phyloP scores from a whole-genome alignment of 1,140 invertebrate genomes.

The Notospermus geniculatus region DNA sequence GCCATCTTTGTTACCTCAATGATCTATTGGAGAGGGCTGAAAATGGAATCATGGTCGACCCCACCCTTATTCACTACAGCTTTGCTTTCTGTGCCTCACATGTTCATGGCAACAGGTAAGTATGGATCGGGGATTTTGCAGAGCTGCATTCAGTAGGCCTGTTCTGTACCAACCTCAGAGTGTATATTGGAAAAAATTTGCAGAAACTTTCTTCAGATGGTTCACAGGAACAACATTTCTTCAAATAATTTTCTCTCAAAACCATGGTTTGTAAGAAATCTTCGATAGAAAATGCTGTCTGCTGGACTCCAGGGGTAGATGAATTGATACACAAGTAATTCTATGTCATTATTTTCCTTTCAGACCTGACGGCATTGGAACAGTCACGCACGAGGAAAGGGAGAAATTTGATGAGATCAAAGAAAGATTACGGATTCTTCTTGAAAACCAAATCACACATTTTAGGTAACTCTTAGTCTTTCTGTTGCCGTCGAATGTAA shows the following conservation, averaged over 20 bases:
- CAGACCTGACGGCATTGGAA: conserved; percentile 97
- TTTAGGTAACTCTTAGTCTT: conserved; percentile 70
- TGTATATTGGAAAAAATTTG: background rate
- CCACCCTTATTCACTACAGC: conserved; percentile 96
- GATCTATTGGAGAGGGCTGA: conserved; percentile 95
- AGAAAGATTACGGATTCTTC: conserved; percentile 83
- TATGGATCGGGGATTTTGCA: too few species aligned
- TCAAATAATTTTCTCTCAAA: too few species aligned
- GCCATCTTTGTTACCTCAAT: conserved; percentile 93
- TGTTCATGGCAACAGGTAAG: conserved; percentile 92
- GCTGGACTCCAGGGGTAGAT: too few species aligned
- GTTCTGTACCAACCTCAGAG: background rate
- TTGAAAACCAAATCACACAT: conserved; percentile 99
- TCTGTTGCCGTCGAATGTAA: background rate
- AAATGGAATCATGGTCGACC: conserved; percentile 93
- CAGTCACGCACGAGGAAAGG: conserved; percentile 95
- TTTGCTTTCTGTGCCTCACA: conserved; percentile 99
- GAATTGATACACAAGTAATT: too few species aligned
- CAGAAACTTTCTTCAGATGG: too few species aligned
- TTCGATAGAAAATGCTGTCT: too few species aligned
- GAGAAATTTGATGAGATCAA: conserved; percentile 98
- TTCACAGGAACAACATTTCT: too few species aligned
- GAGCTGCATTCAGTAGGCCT: background rate
- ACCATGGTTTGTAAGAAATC: too few species aligned
- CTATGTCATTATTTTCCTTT: conserved; percentile 18